A percentile compares a stretch with the other conserved stretches of the same genome.
phyloP scores from a whole-genome alignment of 1,140 invertebrate genomes.

The Dreissena polymorpha region DNA sequence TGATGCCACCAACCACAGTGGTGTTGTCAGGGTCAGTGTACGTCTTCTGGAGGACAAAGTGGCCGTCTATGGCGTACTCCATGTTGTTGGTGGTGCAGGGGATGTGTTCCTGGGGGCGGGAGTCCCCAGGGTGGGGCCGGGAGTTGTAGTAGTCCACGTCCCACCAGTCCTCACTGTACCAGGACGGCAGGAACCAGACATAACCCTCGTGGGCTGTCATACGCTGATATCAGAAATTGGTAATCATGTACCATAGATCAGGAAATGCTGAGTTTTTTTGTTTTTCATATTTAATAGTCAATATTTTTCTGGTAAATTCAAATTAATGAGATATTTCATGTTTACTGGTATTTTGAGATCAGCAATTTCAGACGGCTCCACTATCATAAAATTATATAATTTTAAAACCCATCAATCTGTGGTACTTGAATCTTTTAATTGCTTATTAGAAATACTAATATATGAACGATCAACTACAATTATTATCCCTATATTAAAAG shows the following conservation, averaged over 20 bases:
- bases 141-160: slow-evolving; percentile 84
- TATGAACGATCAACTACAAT: too few relatives aligned
- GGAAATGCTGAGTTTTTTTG: too few relatives aligned
- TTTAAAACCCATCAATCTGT: too few relatives aligned
- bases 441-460: too few relatives aligned
- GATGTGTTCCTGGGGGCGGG: slow-evolving; percentile 74
- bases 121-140: slow-evolving; percentile 74
- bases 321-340: too few relatives aligned
- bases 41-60: slow-evolving; percentile 87
- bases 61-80: slow-evolving; percentile 87
- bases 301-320: too few relatives aligned
- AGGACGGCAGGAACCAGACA: slow-evolving; percentile 91
- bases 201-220: slow-evolving; percentile 87
- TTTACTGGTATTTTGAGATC: too few relatives aligned
- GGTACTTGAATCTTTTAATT: too few relatives aligned
- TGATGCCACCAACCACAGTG: slow-evolving; percentile 71
- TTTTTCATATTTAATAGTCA: too few relatives aligned
- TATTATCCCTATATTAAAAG: too few relatives aligned
- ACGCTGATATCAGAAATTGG: slow-evolving; percentile 67
- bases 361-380: too few relatives aligned
- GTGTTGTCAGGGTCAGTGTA: slow-evolving; percentile 82
- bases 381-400: too few relatives aligned
- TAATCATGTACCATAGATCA: neutral
- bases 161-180: slow-evolving; percentile 86
- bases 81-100: slow-evolving; percentile 85